phyloP scores from a whole-genome alignment of 1,140 invertebrate species.

The Trachymyrmex septentrionalis region DNA sequence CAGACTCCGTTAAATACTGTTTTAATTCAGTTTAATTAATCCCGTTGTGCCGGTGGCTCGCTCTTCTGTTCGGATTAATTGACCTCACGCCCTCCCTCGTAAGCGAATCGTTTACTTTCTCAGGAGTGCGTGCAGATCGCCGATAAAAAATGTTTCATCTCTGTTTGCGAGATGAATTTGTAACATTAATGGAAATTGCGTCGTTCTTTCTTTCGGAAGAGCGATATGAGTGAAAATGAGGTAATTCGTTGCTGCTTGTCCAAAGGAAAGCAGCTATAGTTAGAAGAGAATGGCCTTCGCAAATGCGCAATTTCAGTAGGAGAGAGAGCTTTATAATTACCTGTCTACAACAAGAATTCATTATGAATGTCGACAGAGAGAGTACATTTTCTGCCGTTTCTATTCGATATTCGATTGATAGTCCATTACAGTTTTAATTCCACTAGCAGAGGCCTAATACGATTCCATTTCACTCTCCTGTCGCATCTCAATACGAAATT shows the following conservation, averaged over 20 bases:
- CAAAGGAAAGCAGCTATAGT: not conserved
- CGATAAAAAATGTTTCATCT: slow-evolving; percentile 45
- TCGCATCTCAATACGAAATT: not conserved
- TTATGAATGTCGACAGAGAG: not conserved
- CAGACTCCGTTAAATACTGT: slow-evolving; percentile 65
- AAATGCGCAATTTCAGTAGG: not conserved
- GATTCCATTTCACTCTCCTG: not conserved
- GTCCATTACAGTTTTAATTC: slow-evolving; percentile 40
- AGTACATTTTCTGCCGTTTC: not conserved
- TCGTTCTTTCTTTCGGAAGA: not conserved
- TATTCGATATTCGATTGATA: slow-evolving; percentile 13
- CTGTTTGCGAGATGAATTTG: slow-evolving; percentile 10
- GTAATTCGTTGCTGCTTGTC: not conserved
- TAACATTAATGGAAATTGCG: not conserved
- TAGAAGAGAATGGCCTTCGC: not conserved
- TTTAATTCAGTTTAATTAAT: slow-evolving; percentile 78
- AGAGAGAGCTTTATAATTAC: not conserved
- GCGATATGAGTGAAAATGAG: not conserved
- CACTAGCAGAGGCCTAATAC: not conserved
- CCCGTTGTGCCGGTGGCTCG: slow-evolving; percentile 18
- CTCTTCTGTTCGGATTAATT: slow-evolving; percentile 55
- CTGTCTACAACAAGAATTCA: slow-evolving; percentile 26
- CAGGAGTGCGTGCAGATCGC: slow-evolving; percentile 54
- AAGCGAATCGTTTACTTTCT: slow-evolving; percentile 64
- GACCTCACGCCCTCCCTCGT: slow-evolving; percentile 48